A percentile compares a stretch with the other conserved stretches of the same genome.
Conservation (phyloP, 2,888 invertebrate species). For the Eupithecia exiguata region DNA sequence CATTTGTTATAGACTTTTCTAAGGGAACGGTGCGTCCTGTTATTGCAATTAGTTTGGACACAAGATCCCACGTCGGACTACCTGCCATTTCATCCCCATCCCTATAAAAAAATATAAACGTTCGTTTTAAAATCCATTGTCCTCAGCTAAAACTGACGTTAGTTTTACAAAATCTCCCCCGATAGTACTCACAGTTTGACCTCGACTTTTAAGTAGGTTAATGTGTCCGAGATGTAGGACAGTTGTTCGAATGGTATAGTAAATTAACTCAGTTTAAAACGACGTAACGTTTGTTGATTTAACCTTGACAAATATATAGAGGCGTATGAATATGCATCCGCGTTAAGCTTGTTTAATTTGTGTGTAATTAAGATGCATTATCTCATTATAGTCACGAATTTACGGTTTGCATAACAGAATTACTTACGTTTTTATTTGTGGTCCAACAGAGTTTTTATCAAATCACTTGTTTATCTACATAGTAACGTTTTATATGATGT, state of each 20-base stretch:
- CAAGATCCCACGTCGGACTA: constrained; percentile 28
- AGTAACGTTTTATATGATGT: constrained; percentile 11
- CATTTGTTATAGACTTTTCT: constrained; percentile 19
- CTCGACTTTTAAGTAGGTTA: constrained; percentile 76
- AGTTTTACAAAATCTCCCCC: constrained; percentile 53
- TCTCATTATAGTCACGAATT: constrained; percentile 19
- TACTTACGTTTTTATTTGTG: not conserved
- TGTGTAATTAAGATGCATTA: constrained; percentile 22
- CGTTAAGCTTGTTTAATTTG: constrained; percentile 44
- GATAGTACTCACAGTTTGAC: constrained; percentile 62
- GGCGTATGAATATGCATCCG: constrained; percentile 53
- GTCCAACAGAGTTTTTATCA: not conserved
- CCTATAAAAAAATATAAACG: constrained; percentile 16
- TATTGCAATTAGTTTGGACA: constrained; percentile 28
- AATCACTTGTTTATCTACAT: constrained; percentile 11
- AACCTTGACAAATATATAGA: constrained; percentile 67
- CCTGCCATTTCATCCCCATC: constrained; percentile 18
- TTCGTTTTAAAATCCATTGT: constrained; percentile 23
- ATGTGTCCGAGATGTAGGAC: constrained; percentile 73
- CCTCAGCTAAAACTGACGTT: constrained; percentile 21
- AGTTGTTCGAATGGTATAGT: constrained; percentile 65
- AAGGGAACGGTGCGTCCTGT: constrained; percentile 23
- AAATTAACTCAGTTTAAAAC: constrained; percentile 55
- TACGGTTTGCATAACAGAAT: not conserved
- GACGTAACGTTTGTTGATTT: constrained; percentile 48